A percentile compares a stretch with the other conserved stretches of the same genome.
Evolutionary conservation across 1,140 invertebrate species (phyloP).

Genomic region (Drosophila sucinea): DNA sequence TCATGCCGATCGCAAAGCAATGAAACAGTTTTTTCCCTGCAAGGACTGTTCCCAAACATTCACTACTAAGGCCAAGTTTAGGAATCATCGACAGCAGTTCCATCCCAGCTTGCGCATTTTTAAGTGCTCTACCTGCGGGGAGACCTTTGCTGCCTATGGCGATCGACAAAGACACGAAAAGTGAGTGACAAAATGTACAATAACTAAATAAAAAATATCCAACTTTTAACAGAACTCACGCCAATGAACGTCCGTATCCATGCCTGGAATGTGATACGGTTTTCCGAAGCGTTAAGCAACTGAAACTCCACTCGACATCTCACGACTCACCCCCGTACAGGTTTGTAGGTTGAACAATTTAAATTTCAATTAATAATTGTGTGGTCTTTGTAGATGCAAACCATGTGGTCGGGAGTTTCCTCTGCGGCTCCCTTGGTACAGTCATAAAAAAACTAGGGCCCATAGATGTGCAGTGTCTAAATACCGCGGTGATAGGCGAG

Average conservation of each 20-base stretch:
- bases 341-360: not conserved
- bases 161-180: slow-evolving; percentile 55
- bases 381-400: not conserved
- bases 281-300: slow-evolving; percentile 35
- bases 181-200: slow-evolving; percentile 25
- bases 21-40: slow-evolving; percentile 53
- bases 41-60: slow-evolving; percentile 35
- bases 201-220: not conserved
- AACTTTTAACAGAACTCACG: slow-evolving; percentile 44
- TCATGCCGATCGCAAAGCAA: slow-evolving; percentile 28
- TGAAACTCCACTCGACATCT: slow-evolving; percentile 31
- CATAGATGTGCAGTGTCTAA: not conserved
- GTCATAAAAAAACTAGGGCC: not conserved
- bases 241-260: slow-evolving; percentile 66
- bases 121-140: slow-evolving; percentile 45
- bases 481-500: not conserved
- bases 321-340: slow-evolving; percentile 23
- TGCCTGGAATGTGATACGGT: slow-evolving; percentile 54
- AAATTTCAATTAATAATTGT: not conserved
- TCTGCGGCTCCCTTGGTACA: not conserved
- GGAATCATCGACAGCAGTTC: slow-evolving; percentile 17
- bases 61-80: slow-evolving; percentile 19
- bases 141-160: slow-evolving; percentile 33
- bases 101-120: slow-evolving; percentile 42
- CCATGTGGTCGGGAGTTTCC: not conserved